A percentile compares a stretch with the other conserved stretches of the same genome.
Conservation (phyloP, 2,888 invertebrate species). For the Cecidostiba fungosa region DNA sequence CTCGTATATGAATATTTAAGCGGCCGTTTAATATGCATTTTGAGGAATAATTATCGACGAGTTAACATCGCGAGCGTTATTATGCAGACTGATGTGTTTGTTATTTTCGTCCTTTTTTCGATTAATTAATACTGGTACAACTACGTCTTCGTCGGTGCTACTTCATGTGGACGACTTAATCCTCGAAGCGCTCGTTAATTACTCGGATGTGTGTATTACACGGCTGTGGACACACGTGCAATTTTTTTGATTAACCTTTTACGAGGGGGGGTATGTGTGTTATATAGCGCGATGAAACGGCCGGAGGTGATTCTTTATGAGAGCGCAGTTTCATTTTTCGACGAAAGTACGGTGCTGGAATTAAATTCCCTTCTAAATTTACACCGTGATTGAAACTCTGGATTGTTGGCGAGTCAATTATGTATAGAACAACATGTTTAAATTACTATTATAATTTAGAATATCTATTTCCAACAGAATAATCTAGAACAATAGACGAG, state of each 20-base stretch:
- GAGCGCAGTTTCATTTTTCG: neutral
- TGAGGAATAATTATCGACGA: constrained; percentile 25
- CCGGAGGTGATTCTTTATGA: constrained; percentile 12
- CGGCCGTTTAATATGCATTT: constrained; percentile 23
- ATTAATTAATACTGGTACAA: constrained; percentile 23
- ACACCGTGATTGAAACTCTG: neutral
- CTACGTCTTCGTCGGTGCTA: neutral
- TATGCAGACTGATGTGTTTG: neutral
- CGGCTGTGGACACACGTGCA: neutral
- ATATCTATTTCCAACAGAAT: no score
- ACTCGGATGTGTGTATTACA: neutral
- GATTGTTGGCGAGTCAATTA: neutral
- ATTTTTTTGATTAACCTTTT: constrained; percentile 41
- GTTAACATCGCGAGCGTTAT: neutral
- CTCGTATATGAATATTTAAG: constrained; percentile 52
- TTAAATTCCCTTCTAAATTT: neutral
- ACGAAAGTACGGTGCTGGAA: neutral
- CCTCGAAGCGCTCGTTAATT: constrained; percentile 36
- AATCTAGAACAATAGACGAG: no score
- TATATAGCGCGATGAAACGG: neutral
- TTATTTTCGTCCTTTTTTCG: neutral
- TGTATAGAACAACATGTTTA: no score
- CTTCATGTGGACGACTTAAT: neutral
- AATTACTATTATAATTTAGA: no score
- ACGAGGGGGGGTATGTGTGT: neutral